These are phyloP conservation scores for Lamellibrachia columna DNA, from an alignment of 2,888 invertebrate species.

Conservation along the genomic window DNA sequence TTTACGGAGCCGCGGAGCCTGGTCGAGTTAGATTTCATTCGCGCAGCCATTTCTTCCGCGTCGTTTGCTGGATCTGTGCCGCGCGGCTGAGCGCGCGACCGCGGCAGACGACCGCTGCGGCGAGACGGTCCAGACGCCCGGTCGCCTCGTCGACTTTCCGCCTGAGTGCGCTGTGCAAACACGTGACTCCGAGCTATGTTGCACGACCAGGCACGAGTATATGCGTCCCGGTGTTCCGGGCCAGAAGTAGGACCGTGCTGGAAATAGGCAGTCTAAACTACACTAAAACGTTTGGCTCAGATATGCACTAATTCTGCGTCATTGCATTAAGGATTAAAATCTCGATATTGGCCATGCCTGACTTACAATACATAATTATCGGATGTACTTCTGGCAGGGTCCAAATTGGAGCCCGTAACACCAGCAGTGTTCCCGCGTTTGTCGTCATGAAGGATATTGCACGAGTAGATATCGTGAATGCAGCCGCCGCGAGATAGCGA, in stretches of 20 bases:
- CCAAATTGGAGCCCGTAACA: too few relatives aligned
- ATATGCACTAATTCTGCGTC: too few relatives aligned
- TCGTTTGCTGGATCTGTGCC: neutral
- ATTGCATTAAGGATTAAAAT: too few relatives aligned
- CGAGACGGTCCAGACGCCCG: neutral
- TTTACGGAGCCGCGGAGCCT: neutral
- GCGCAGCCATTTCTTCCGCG: neutral
- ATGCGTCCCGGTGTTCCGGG: neutral
- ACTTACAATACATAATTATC: too few relatives aligned
- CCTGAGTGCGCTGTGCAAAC: neutral
- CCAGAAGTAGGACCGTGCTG: too few relatives aligned
- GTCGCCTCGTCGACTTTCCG: neutral
- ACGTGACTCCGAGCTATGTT: neutral
- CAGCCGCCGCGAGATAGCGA: neutral
- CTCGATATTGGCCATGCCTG: too few relatives aligned
- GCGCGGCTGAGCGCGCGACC: neutral
- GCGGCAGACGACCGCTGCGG: neutral
- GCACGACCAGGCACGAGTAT: neutral
- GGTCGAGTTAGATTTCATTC: neutral
- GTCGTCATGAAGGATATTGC: neutral
- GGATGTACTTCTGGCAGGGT: too few relatives aligned
- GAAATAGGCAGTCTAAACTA: too few relatives aligned
- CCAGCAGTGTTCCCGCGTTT: neutral
- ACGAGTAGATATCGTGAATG: neutral
- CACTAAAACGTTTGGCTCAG: too few relatives aligned